Evolutionary conservation across 2,113 vertebrate species (phyloP).

Genomic region (Anhinga anhinga): DNA sequence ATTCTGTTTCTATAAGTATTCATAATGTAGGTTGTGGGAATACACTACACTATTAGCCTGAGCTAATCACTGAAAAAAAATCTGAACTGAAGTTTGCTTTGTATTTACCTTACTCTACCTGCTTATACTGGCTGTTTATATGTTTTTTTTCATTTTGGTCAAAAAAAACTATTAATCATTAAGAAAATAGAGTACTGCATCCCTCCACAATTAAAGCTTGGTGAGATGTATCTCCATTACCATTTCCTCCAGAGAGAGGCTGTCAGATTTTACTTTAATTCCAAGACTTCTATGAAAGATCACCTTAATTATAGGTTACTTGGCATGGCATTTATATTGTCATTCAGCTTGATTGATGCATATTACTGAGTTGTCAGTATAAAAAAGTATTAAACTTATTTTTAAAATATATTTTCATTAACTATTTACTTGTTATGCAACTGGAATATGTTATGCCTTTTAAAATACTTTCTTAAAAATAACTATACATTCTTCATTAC

Average conservation of each 20-base stretch:
- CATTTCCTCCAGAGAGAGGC: slow-evolving; percentile 7
- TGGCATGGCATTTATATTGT: slow-evolving; percentile 57
- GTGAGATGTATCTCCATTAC: not conserved
- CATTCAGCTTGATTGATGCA: slow-evolving; percentile 58
- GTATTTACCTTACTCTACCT: not conserved
- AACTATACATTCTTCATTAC: not conserved
- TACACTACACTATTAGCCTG: not conserved
- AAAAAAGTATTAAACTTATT: slow-evolving; percentile 33
- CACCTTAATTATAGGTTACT: slow-evolving; percentile 56
- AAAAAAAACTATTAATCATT: not conserved
- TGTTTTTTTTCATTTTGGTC: not conserved
- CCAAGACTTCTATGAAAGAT: slow-evolving; percentile 57
- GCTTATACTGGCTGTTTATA: not conserved
- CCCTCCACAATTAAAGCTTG: not conserved
- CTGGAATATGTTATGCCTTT: not conserved
- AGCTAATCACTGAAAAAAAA: not conserved
- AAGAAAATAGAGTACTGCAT: not conserved
- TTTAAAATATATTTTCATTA: slow-evolving; percentile 54
- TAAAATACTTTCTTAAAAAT: not conserved
- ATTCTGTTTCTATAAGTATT: not conserved
- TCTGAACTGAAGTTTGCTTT: not conserved
- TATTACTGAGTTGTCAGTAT: slow-evolving; percentile 57
- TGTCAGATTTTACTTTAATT: slow-evolving; percentile 52
- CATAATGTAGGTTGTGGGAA: not conserved
- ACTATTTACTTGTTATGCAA: slow-evolving; percentile 32